phyloP scores from a whole-genome alignment of 2,888 invertebrate species.

The Aphidoletes aphidimyza region DNA sequence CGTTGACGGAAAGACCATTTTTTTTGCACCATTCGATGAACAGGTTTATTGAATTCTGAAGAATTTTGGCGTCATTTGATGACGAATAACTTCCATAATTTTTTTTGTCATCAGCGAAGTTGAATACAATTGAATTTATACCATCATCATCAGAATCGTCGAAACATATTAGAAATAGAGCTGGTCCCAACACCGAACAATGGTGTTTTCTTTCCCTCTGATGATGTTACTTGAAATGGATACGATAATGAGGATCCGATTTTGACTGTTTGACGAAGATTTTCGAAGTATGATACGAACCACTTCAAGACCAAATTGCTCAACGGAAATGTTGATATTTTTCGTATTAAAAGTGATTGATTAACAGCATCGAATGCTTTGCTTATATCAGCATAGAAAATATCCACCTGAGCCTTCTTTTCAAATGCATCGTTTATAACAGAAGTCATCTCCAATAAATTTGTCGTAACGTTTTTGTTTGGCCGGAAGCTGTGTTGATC shows the following conservation, averaged over 20 bases:
- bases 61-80: neutral
- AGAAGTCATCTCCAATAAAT: neutral
- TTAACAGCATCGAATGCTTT: slow-evolving; percentile 32
- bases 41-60: neutral
- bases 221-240: neutral
- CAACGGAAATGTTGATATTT: neutral
- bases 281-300: neutral
- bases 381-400: neutral
- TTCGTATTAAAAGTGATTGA: neutral
- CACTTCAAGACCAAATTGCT: neutral
- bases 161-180: neutral
- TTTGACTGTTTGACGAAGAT: neutral
- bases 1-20: neutral
- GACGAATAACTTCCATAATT: neutral
- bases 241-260: neutral
- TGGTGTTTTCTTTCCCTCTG: slow-evolving; percentile 3
- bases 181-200: neutral
- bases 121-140: neutral
- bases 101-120: slow-evolving; percentile 49
- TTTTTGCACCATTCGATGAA: slow-evolving; percentile 12
- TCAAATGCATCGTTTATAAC: neutral
- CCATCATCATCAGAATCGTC: neutral
- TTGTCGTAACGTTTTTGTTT: neutral
- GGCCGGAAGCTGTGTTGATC: neutral
- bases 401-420: slow-evolving; percentile 24